Evolutionary conservation across 2,113 vertebrate genomes (phyloP), one percentile per base, ranked within the genome.

Genomic region (Halcyon malimbica): DNA sequence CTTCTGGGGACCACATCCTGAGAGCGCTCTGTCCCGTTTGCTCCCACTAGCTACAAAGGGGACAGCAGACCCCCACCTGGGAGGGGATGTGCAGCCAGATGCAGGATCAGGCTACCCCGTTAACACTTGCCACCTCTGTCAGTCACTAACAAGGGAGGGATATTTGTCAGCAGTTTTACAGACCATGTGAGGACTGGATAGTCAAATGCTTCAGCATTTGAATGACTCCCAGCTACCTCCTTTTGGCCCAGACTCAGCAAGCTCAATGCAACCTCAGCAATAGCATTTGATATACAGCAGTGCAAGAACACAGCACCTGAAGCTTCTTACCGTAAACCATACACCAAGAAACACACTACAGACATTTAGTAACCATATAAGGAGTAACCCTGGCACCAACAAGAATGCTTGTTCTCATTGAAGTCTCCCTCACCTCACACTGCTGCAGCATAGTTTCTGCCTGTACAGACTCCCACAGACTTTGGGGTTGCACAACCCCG

Each of bases 101-200:
- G 42, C 0, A 0, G 35, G 20, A 73, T 1, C 1, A 42, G 53
- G 18, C 67, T 78, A 64, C 67, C 39, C 46, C 0, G 0, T 15
- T 13, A 35, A 17, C 13, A 15, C 37, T 69, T 74, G 37, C 28
- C 46, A 21, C 41, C 26, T 80, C 50, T 42, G 46, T 26, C 79
- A 33, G 50, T 23, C 41, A 17, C n/a, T 67, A 78, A 35, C 31
- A 46, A 63, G 46, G 42, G 26, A 62, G 50, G 9, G 50, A 33
- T 28, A 73, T 90, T 50, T 82, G 41, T 35, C 69, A 84, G 44
- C 28, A n/a, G 29, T 48, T 93, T 65, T 79, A 46, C 86, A 91
- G 82, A 69, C 48, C 29, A 0, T 56, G 28, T 39, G 21, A 57
- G 23, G 65, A 44, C 42, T 82, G 69, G 65, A 50, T 60, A 24